phyloP scores from a whole-genome alignment of 2,888 invertebrate species.

The Baccha elongata region DNA sequence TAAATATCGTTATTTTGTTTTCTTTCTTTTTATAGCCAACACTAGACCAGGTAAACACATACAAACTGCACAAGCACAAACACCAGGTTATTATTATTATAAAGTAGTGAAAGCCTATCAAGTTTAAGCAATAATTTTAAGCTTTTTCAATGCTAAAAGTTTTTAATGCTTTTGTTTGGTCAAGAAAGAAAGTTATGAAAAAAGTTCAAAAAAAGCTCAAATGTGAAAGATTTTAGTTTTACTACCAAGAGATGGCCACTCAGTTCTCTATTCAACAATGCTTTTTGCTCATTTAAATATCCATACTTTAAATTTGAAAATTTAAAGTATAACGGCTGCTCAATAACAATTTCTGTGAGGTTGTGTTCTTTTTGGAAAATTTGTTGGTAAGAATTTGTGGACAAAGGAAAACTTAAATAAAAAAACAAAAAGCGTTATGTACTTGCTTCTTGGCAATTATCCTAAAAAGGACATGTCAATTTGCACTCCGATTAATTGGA shows the following conservation, averaged over 20 bases:
- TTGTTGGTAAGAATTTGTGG: neutral
- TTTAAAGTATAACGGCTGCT: too few species aligned
- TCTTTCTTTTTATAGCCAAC: constrained; percentile 56
- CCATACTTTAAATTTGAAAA: too few species aligned
- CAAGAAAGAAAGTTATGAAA: neutral
- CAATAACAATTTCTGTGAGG: neutral
- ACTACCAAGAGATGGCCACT: constrained; percentile 42
- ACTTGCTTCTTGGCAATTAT: constrained; percentile 55
- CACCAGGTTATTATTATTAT: constrained; percentile 35
- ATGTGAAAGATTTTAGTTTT: neutral
- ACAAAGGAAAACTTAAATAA: constrained; percentile 1
- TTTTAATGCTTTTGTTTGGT: constrained; percentile 19
- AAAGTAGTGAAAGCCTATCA: constrained; percentile 12
- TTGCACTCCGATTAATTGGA: constrained; percentile 51
- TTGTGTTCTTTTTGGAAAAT: neutral
- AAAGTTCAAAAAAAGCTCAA: constrained; percentile 6
- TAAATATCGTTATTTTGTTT: constrained; percentile 18
- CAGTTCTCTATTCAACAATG: too few species aligned
- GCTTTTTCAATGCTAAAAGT: constrained; percentile 33
- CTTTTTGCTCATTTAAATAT: too few species aligned
- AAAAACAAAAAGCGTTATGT: neutral
- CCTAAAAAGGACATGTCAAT: constrained; percentile 60
- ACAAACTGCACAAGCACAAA: neutral
- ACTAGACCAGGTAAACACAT: constrained; percentile 61
- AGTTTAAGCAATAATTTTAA: neutral